Evolutionary conservation across 2,113 vertebrate genomes (phyloP).

Genomic region (Callocephalon fimbriatum): DNA sequence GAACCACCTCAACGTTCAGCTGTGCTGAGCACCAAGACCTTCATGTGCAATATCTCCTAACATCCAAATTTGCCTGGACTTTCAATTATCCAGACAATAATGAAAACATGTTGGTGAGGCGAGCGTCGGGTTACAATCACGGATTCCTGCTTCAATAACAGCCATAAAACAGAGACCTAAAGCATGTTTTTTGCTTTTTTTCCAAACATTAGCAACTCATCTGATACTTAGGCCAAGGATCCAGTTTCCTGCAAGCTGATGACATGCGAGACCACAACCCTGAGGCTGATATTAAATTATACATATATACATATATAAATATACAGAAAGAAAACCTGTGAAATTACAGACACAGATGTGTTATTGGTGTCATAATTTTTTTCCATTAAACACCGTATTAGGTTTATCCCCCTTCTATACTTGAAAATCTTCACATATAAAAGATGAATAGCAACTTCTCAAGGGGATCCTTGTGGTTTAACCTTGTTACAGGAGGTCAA

Average conservation of each 20-base stretch:
- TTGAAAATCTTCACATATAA: slow-evolving; percentile 72
- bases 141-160: slow-evolving; percentile 77
- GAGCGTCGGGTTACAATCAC: slow-evolving; percentile 73
- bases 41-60: not conserved
- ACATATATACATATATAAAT: slow-evolving; percentile 47
- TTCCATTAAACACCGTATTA: slow-evolving; percentile 60
- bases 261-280: slow-evolving; percentile 70
- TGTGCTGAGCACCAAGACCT: not conserved
- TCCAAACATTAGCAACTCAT: slow-evolving; percentile 82
- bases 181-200: slow-evolving; percentile 75
- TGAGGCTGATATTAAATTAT: slow-evolving; percentile 56
- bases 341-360: slow-evolving; percentile 76
- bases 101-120: slow-evolving; percentile 42
- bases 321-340: slow-evolving; percentile 63
- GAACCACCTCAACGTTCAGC: not conserved
- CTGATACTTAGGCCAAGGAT: slow-evolving; percentile 76
- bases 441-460: slow-evolving; percentile 64
- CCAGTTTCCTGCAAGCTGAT: slow-evolving; percentile 76
- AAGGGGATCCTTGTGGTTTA: slow-evolving; percentile 45
- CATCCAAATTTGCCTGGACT: slow-evolving; percentile 73
- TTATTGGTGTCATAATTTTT: slow-evolving; percentile 51
- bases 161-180: slow-evolving; percentile 75
- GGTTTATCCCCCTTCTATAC: slow-evolving; percentile 69
- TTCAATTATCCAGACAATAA: slow-evolving; percentile 72
- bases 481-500: slow-evolving; percentile 48